Conservation (phyloP, 2,797 vertebrate species). For the Enteromius fasciolatus region DNA sequence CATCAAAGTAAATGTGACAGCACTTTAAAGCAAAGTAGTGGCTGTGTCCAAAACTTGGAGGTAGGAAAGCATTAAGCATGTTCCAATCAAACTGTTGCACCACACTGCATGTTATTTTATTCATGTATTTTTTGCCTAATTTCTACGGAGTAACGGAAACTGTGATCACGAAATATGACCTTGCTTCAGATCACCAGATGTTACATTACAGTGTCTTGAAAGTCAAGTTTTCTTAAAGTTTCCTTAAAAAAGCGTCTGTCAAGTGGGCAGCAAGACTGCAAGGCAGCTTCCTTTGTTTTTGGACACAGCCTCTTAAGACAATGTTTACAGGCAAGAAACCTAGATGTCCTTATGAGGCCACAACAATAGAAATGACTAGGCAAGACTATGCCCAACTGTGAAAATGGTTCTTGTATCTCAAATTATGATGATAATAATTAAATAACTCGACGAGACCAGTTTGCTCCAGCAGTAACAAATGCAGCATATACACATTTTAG, state of each 20-base stretch:
- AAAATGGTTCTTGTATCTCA: neutral
- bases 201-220: neutral
- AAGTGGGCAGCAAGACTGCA: neutral
- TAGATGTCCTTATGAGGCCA: neutral
- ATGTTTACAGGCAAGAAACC: neutral
- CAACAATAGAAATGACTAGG: constrained; percentile 1
- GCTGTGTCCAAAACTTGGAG: neutral
- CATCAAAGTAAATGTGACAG: no score
- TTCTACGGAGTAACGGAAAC: neutral
- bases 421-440: neutral
- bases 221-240: no score
- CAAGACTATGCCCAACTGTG: neutral
- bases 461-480: neutral
- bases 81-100: neutral
- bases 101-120: no score
- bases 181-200: neutral
- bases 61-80: neutral
- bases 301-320: neutral
- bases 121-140: neutral
- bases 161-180: neutral
- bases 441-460: neutral
- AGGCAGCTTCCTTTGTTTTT: neutral
- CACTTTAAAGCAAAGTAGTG: neutral
- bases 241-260: neutral
- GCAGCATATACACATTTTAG: neutral